Percentiles rank a stretch among this genome's conserved stretches.
These are phyloP conservation scores for Petrocephalus microphthalmus DNA, from an alignment of 2,113 vertebrate genomes.

Conservation along the genomic window DNA sequence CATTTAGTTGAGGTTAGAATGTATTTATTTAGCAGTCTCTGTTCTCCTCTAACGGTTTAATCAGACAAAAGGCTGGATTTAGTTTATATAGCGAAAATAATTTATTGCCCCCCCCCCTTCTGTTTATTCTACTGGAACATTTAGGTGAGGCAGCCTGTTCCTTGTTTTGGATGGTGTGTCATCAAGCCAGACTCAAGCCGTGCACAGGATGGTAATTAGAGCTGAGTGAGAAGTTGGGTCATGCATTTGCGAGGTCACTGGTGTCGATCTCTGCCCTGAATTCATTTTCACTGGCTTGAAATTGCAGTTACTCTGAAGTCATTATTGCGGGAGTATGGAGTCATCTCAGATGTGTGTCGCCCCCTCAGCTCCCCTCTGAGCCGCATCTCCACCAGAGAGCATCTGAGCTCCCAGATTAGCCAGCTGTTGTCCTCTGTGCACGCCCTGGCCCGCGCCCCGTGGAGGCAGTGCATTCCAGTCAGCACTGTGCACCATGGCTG, in stretches of 20 bases:
- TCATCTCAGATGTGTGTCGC: neutral
- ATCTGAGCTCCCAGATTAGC: slow-evolving; percentile 2
- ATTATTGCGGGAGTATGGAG: neutral
- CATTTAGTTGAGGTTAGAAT: neutral
- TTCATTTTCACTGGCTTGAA: neutral
- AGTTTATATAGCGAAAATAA: neutral
- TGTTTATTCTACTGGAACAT: neutral
- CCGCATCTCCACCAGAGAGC: neutral
- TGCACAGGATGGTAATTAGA: slow-evolving; percentile 1
- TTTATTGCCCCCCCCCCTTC: neutral
- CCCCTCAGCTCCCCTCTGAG: neutral
- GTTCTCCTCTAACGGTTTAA: neutral
- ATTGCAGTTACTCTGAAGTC: neutral
- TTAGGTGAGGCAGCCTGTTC: neutral
- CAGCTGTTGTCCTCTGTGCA: neutral
- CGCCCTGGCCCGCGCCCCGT: neutral
- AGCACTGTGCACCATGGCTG: neutral
- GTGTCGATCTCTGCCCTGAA: neutral
- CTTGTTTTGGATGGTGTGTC: neutral
- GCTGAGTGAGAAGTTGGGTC: neutral
- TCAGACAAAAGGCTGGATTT: neutral
- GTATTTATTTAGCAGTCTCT: neutral
- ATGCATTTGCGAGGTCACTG: neutral
- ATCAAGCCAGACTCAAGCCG: neutral
- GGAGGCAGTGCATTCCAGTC: neutral